A percentile compares a stretch with the other conserved stretches of the same genome.
Conservation (phyloP, 2,888 invertebrate genomes). For the Machimus atricapillus region DNA sequence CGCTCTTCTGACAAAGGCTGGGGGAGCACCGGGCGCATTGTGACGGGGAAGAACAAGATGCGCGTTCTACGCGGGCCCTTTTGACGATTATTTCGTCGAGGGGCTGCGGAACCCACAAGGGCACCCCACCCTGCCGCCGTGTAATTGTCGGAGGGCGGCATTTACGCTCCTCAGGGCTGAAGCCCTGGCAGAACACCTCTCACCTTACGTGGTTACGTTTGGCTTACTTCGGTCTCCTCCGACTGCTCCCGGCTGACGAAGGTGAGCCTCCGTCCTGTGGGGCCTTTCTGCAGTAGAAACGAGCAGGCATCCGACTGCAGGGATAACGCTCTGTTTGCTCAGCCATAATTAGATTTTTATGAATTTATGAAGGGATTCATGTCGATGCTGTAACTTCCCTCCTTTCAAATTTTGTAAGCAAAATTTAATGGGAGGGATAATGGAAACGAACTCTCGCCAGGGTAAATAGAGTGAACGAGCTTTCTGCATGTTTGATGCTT, state of each 20-base stretch:
- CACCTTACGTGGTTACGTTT: background rate
- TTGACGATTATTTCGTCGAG: background rate
- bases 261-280: background rate
- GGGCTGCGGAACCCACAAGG: background rate
- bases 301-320: background rate
- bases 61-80: background rate
- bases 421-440: background rate
- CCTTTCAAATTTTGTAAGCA: background rate
- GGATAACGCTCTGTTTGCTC: background rate
- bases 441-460: background rate
- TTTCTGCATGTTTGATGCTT: background rate
- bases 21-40: background rate
- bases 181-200: background rate
- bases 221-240: background rate
- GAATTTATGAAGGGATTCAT: conserved; percentile 17
- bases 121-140: background rate
- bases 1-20: background rate
- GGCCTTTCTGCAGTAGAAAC: background rate
- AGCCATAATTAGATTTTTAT: conserved; percentile 21
- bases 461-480: background rate
- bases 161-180: background rate
- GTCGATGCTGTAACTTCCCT: background rate
- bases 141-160: background rate
- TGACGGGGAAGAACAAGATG: background rate
- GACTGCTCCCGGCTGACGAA: background rate